Evolutionary conservation across 2,888 invertebrate species (phyloP), one percentile per base, ranked within the genome.

Genomic region (Chrysolina americana): DNA sequence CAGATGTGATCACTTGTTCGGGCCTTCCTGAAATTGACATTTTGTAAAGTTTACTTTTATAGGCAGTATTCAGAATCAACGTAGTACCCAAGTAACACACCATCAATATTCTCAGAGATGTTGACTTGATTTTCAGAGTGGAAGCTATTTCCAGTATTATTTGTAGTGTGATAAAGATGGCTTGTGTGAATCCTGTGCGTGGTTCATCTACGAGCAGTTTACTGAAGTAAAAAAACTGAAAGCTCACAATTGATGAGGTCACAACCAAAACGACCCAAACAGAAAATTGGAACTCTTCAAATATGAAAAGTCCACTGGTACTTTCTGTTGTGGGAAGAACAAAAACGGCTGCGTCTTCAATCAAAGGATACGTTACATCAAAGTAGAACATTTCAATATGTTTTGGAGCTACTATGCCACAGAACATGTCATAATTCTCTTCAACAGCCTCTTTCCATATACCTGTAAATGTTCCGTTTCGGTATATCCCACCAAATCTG

Each of bases 361-460:
- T 44, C 23, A 65, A 19, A 47, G 47, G 3, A 21, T 65, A 65
- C 9, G 47, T 65, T 65, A 44, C 4, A 47, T 65, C 65, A 9
- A 65, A 65, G 41, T 65, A 65, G 19, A 47, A n/a, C 11, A 15
- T 6, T 47, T 44, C 48, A n/a, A 47, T 47, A 2, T 47, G 19
- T 21, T 65, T 48, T 23, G 65, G 65, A 8, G 21, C 21, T 13
- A 65, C 13, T 21, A 47, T n/a, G 23, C 44, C 47, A 48, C 41
- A 65, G 6, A 65, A 23, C 15, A 65, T 47, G 17, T 65, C 65
- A 47, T 65, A 65, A 47, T 65, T 48, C 36, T 28, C 65, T 2
- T n/a, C 23, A 9, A 65, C 15, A 13, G 41, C 28, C 41, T 65
- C 65, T 23, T 15, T 5, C 19, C 17, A 65, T 8, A n/a, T 41